Evolutionary conservation across 2,888 invertebrate genomes (phyloP).

Genomic region (Agriotes lineatus): DNA sequence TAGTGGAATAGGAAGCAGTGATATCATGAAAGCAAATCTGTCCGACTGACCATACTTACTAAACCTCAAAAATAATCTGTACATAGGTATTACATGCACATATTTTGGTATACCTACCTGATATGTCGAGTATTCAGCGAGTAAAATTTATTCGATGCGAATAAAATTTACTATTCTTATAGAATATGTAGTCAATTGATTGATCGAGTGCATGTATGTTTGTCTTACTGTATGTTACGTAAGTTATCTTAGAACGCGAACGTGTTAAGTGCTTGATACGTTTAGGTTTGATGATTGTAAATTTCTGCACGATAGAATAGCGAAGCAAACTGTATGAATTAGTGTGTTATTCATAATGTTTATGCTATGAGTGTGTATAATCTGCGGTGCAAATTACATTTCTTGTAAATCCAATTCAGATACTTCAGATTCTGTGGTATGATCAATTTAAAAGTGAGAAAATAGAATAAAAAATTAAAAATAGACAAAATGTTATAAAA

Average conservation of each 20-base stretch:
- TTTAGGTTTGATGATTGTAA: constrained; percentile 39
- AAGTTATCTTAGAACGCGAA: constrained; percentile 34
- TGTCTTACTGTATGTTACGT: constrained; percentile 49
- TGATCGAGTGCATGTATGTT: constrained; percentile 49
- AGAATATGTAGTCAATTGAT: constrained; percentile 60
- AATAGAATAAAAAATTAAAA: constrained; percentile 60
- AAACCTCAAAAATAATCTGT: constrained; percentile 38
- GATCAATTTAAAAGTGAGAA: constrained; percentile 50
- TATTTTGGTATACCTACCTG: constrained; percentile 45
- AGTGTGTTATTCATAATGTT: constrained; percentile 48
- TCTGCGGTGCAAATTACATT: constrained; percentile 45
- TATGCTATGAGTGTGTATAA: constrained; percentile 50
- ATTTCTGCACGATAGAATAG: constrained; percentile 46
- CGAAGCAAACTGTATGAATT: constrained; percentile 46
- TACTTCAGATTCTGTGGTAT: constrained; percentile 52
- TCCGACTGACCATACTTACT: constrained; percentile 43
- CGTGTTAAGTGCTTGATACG: constrained; percentile 20
- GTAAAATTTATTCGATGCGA: constrained; percentile 53
- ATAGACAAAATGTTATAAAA: constrained; percentile 47
- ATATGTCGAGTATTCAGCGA: constrained; percentile 50
- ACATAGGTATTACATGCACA: constrained; percentile 48
- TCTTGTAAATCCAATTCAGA: constrained; percentile 49
- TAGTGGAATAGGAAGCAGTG: constrained; percentile 36
- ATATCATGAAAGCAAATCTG: constrained; percentile 40
- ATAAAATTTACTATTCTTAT: constrained; percentile 58